Evolutionary conservation across 2,888 invertebrate species (phyloP).

Genomic region (Apoda limacodes): DNA sequence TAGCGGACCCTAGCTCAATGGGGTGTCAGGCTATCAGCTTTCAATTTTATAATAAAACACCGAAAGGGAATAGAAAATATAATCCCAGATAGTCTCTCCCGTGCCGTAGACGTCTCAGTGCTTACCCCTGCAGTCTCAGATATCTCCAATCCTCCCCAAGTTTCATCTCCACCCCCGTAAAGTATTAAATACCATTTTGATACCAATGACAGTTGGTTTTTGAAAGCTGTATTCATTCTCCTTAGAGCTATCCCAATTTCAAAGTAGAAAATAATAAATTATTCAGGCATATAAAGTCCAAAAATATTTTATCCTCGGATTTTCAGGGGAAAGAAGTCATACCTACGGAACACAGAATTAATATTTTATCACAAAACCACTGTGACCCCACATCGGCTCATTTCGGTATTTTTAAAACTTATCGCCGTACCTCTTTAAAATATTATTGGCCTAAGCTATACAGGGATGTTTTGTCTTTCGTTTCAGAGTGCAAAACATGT

Average conservation of each 20-base stretch:
- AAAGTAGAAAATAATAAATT: constrained; percentile 14
- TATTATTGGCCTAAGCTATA: constrained; percentile 17
- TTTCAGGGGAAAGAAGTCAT: constrained; percentile 23
- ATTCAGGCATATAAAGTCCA: no score
- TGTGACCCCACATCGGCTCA: constrained; percentile 17
- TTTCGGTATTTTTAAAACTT: no score
- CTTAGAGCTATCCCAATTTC: constrained; percentile 14
- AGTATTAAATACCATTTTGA: no score
- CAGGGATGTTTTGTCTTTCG: no score
- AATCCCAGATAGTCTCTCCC: constrained; percentile 19
- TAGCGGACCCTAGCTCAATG: constrained; percentile 22
- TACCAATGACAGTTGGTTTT: constrained; percentile 4
- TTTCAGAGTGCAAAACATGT: no score
- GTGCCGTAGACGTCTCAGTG: no score
- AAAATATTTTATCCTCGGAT: constrained; percentile 11
- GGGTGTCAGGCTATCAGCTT: constrained; percentile 19
- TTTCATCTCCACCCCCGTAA: constrained; percentile 2
- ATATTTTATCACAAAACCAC: constrained; percentile 15
- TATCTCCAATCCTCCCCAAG: no score
- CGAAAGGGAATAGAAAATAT: constrained; percentile 20
- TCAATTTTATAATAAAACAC: constrained; percentile 20
- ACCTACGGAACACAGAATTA: constrained; percentile 8
- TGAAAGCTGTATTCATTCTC: constrained; percentile 19
- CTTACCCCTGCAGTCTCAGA: no score
- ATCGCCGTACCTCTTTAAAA: constrained; percentile 13